phyloP scores from a whole-genome alignment of 2,888 invertebrate species.

The Acanthosepion lycidas region DNA sequence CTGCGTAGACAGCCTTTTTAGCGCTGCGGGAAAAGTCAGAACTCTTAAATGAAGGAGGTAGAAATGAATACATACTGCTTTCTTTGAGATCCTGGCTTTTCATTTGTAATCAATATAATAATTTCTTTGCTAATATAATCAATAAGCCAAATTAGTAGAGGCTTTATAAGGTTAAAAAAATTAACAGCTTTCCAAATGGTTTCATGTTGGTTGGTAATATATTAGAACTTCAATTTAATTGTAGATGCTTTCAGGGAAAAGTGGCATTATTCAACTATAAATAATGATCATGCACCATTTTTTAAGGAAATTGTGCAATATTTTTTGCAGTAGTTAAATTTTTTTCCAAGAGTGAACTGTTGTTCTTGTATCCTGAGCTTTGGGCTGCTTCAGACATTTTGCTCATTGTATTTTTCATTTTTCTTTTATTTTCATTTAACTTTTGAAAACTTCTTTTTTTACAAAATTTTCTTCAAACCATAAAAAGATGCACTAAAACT shows the following conservation, averaged over 20 bases:
- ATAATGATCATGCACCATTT: not conserved
- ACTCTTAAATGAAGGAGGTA: not conserved
- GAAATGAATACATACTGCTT: not conserved
- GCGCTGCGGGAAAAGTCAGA: constrained; percentile 41
- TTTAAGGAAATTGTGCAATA: no score
- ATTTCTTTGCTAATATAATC: not conserved
- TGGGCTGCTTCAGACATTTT: not conserved
- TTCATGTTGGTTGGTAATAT: not conserved
- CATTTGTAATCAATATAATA: not conserved
- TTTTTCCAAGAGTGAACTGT: not conserved
- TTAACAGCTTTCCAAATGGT: not conserved
- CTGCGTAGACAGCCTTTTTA: constrained; percentile 40
- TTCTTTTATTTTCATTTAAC: no score
- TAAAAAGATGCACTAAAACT: not conserved
- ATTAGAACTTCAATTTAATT: not conserved
- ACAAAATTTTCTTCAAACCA: not conserved
- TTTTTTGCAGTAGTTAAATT: no score
- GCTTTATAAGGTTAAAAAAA: not conserved
- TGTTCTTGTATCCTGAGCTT: constrained; percentile 8
- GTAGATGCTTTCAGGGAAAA: constrained; percentile 3
- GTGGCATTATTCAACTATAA: not conserved
- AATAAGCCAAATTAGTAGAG: not conserved
- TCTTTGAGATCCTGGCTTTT: not conserved
- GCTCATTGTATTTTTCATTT: not conserved
- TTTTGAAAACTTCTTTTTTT: no score